Evolutionary conservation across 2,888 invertebrate species (phyloP), one percentile per base, ranked within the genome.

Genomic region (Drosophila barbarae): DNA sequence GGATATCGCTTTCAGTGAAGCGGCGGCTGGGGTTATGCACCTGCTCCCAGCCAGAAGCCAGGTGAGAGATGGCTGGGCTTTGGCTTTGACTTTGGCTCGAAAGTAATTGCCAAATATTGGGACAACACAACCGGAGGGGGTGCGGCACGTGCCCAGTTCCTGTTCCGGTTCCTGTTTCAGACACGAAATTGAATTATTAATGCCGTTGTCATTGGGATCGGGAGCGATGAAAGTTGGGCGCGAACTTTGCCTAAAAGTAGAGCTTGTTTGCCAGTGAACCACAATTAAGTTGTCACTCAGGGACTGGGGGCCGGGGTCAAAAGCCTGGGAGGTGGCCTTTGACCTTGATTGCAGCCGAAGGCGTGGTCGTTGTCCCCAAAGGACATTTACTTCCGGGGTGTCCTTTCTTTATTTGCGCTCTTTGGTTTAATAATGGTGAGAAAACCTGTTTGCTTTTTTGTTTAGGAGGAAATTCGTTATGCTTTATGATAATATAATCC

Each of bases 61-160:
- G 46, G 30, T 47, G 46, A 47, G n/a, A 32, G 46, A 47, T 47
- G 46, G 30, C 30, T 3, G 13, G 18, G 32, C 13, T 28, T 46
- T 46, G 44, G 44, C 46, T 46, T 28, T 44, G 7, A 35, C 35
- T 55, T 53, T 53, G 12, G 54, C 54, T 54, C 28, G 30, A 76
- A 79, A 82, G 85, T 84, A 79, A 79, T 79, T 79, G 84, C 76
- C 85, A 79, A 79, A 78, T 84, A 78, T 78, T 84, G 82, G 71
- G 84, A 69, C 78, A 84, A 70, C 68, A 71, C 68, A 71, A 63
- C 58, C 42, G 39, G 32, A 28, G 42, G 42, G 9, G 42, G 23
- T 12, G 7, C 9, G 66, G 13, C 38, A 34, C 42, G 50, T 44
- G 54, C 51, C 51, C 28, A 36, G 32, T 42, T 38, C 34, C 34